Conservation (phyloP, 2,888 invertebrate species). For the Hemaris fuciformis region DNA sequence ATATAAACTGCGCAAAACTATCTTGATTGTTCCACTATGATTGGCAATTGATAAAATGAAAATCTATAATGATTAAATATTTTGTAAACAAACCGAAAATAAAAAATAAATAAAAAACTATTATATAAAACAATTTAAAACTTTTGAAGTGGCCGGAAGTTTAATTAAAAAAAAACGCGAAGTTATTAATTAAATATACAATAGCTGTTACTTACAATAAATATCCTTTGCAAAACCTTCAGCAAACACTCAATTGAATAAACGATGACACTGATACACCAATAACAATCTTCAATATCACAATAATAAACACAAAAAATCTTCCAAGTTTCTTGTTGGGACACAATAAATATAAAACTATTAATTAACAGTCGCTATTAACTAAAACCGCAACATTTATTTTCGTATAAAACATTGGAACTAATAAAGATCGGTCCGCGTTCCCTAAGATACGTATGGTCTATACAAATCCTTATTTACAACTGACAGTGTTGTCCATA, state of each 20-base stretch:
- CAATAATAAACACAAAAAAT: constrained; percentile 56
- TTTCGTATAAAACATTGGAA: constrained; percentile 48
- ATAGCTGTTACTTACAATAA: constrained; percentile 62
- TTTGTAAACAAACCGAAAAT: not conserved
- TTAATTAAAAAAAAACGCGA: constrained; percentile 11
- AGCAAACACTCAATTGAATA: constrained; percentile 53
- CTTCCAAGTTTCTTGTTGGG: constrained; percentile 67
- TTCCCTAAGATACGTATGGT: constrained; percentile 76
- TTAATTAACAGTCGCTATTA: constrained; percentile 35
- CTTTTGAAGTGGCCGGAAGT: not conserved
- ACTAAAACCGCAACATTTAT: constrained; percentile 42
- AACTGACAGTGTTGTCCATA: constrained; percentile 79
- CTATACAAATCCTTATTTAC: constrained; percentile 82
- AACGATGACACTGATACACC: constrained; percentile 63
- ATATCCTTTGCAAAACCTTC: constrained; percentile 57
- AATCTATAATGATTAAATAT: not conserved
- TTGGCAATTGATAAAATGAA: not conserved
- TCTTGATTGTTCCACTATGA: not conserved
- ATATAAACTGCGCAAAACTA: not conserved
- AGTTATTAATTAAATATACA: not conserved
- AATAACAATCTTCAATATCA: constrained; percentile 61
- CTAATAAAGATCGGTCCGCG: constrained; percentile 54
- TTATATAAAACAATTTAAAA: too few species aligned
- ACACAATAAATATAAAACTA: constrained; percentile 48
- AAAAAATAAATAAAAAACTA: too few species aligned